Evolutionary conservation across 1,140 invertebrate genomes (phyloP), one percentile per base, ranked within the genome.

Genomic region (Pygmarrhopalites habei): DNA sequence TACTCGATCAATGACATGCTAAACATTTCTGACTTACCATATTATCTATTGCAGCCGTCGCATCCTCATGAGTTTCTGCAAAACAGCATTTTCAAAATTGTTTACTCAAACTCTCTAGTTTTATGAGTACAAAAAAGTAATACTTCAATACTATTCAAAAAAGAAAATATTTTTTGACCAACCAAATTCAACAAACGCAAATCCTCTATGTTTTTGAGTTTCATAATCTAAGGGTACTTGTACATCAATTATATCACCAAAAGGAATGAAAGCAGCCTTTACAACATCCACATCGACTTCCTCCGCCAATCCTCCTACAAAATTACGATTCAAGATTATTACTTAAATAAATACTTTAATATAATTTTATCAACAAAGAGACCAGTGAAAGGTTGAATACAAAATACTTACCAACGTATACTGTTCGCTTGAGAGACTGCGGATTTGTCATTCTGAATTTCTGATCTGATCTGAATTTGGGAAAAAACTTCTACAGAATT

Each of bases 121-220:
- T 21, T n/a, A 15, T 25, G 71, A 30, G 46, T 30, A 44, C 47
- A 15, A 67, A 52, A 58, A 25, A 43, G 35, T 61, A 5, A n/a
- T 65, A 28, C n/a, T 14, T 43, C 41, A 43, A n/a, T 43, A 43
- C n/a, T n/a, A n/a, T n/a, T n/a, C n/a, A n/a, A n/a, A n/a, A n/a
- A n/a, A n/a, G 21, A 10, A 82, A 82, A 80, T 99, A n/a, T n/a
- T n/a, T n/a, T n/a, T n/a, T n/a, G n/a, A n/a, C n/a, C n/a, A n/a
- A n/a, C n/a, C 96, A 81, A 95, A 99, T 79, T 99, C 96, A 69
- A 99, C 87, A 77, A 99, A 99, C 1, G 93, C 93, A 81, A 98
- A 98, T 44, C 95, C 95, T 75, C 94, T 82, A 74, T 98, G 94
- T 73, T 95, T 95, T 76, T 97, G 92, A 61, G 87, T 92, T 77